Evolutionary conservation across 2,113 vertebrate genomes (phyloP).

Genomic region (Bothrops jararaca): DNA sequence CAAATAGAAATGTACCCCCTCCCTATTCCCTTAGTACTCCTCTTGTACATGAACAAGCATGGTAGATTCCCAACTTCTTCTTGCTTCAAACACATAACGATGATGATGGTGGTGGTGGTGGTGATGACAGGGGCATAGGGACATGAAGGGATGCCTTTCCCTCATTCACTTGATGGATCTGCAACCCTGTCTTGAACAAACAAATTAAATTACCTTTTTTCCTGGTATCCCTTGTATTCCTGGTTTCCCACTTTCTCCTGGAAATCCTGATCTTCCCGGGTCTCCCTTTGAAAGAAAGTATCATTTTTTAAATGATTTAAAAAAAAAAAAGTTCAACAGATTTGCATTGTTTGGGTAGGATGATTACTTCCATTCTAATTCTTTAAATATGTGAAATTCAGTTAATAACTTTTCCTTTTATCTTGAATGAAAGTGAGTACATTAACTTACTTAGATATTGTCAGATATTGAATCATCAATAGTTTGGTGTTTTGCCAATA

Average conservation of each 20-base stretch:
- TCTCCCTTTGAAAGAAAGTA: constrained; percentile 59
- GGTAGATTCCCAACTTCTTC: background rate
- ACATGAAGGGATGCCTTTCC: background rate
- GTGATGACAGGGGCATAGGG: background rate
- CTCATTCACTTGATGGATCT: background rate
- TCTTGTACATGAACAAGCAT: too few relatives aligned
- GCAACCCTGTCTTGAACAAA: background rate
- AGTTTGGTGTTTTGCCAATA: background rate
- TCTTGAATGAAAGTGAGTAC: background rate
- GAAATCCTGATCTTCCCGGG: constrained; percentile 47
- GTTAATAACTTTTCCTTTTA: background rate
- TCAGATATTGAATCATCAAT: background rate
- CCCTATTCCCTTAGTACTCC: too few relatives aligned
- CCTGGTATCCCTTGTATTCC: constrained; percentile 26
- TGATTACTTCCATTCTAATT: background rate
- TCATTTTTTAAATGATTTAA: background rate
- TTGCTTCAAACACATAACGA: background rate
- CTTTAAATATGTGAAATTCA: background rate
- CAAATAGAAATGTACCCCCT: too few relatives aligned
- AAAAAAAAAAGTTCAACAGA: background rate
- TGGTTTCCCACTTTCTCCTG: constrained; percentile 48
- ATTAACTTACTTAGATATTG: background rate
- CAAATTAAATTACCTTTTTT: constrained; percentile 58
- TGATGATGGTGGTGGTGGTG: too few relatives aligned
- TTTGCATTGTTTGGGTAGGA: background rate